Evolutionary conservation across 2,888 invertebrate species (phyloP), one percentile per base, ranked within the genome.

Genomic region (Cerastoderma edule): DNA sequence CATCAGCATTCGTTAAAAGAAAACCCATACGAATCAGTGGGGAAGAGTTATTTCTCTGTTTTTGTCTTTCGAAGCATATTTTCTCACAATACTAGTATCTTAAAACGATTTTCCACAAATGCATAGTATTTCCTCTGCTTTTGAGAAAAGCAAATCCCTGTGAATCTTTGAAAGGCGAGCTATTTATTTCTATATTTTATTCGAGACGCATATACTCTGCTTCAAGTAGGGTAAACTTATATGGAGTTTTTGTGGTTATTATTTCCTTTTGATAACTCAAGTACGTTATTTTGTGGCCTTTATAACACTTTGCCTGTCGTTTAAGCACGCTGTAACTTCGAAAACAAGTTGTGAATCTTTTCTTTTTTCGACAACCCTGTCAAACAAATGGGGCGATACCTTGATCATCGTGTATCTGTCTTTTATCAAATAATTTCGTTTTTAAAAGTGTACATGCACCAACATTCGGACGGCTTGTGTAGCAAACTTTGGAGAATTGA

Each of bases 201-300:
- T n/a, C n/a, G n/a, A n/a, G n/a, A n/a, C n/a, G n/a, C n/a, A n/a
- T n/a, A n/a, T n/a, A n/a, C n/a, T n/a, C n/a, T n/a, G n/a, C n/a
- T n/a, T n/a, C n/a, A n/a, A n/a, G n/a, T n/a, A n/a, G n/a, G n/a
- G n/a, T n/a, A n/a, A n/a, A n/a, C n/a, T n/a, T n/a, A n/a, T n/a
- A n/a, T 5, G 6, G 53, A 53, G 27, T 22, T 60, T 60, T 60
- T 60, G 60, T 60, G 60, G 60, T 60, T 60, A 39, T 60, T 39
- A 60, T 60, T 60, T 60, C 60, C 60, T 60, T 60, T 60, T 60
- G 60, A 60, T 39, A 60, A 60, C 60, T 60, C 60, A 60, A 60
- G 60, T 60, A 60, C 60, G 39, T 10, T 60, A 60, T 39, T 60
- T 60, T 39, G 60, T 39, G 24, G 60, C 60, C 28, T 27, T 53